phyloP scores from a whole-genome alignment of 2,888 invertebrate genomes.

The Clostera curtula region DNA sequence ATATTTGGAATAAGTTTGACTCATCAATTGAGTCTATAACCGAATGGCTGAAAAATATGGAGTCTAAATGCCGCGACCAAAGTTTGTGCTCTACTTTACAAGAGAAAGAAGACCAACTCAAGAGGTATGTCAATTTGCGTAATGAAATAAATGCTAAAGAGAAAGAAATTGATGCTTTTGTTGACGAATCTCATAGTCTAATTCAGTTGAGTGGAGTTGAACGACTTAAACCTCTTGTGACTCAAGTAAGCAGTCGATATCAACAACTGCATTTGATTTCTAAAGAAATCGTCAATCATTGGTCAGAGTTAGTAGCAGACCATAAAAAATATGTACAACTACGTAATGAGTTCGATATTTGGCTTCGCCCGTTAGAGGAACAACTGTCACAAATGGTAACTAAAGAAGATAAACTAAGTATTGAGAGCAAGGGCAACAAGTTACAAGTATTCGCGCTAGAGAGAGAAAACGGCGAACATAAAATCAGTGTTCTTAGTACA shows the following conservation, averaged over 20 bases:
- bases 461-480: conserved; percentile 88
- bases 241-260: conserved; percentile 92
- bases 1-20: conserved; percentile 93
- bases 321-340: conserved; percentile 86
- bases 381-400: conserved; percentile 77
- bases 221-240: conserved; percentile 88
- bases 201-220: conserved; percentile 89
- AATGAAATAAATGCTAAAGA: conserved; percentile 87
- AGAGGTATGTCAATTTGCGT: conserved; percentile 81
- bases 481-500: conserved; percentile 82
- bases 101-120: conserved; percentile 86
- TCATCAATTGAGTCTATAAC: conserved; percentile 84
- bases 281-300: conserved; percentile 90
- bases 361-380: conserved; percentile 86
- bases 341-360: conserved; percentile 81
- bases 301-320: conserved; percentile 88
- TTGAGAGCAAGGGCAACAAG: conserved; percentile 79
- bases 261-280: conserved; percentile 86
- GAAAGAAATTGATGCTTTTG: conserved; percentile 89
- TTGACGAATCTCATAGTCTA: conserved; percentile 91
- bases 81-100: conserved; percentile 85
- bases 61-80: conserved; percentile 90
- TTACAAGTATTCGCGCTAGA: conserved; percentile 84
- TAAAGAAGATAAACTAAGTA: conserved; percentile 78
- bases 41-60: conserved; percentile 90